Evolutionary conservation across 2,113 vertebrate species (phyloP), one percentile per base, ranked within the genome.

Genomic region (Zosterops japonicus): DNA sequence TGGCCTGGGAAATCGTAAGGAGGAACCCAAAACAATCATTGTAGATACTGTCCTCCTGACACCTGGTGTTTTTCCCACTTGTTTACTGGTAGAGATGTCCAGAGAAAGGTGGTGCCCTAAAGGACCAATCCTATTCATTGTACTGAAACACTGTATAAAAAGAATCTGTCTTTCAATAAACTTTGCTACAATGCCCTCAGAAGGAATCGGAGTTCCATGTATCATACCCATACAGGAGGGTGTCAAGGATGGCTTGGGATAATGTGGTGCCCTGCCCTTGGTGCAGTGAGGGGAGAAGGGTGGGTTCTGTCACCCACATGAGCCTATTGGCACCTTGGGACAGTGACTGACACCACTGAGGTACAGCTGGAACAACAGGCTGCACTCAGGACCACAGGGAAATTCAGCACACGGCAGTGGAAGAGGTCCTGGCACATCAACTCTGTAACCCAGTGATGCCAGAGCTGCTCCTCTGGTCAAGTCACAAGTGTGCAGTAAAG

Each of bases 381-480:
- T 2, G 6, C 2, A 1, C 61, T 49, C 44, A 31, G 3, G 13
- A 39, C 5, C 1, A 2, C n/a, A 16, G 46, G 29, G 12, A 6
- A 36, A 41, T 2, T 10, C 25, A 56, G 60, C 49, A 59, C 52
- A 44, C 0, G 2, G 56, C 44, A 41, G 29, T 15, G 53, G 49
- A 20, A 29, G 16, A 49, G 31, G 22, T 41, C 20, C 49, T 59
- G 69, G 31, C 29, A 35, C 3, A 2, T 20, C 4, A 52, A 29
- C 12, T 59, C 49, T 60, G 72, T 35, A 68, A 42, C 13, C 24
- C 11, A 47, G 23, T 5, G 78, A 84, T 7, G 44, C 29, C 81
- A 69, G 41, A 15, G 74, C 29, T 2, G 0, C 4, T 90, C 31
- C 29, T 56, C 55, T 20, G 29, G 9, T 23, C 33, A 20, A 71